Evolutionary conservation across 1,140 invertebrate genomes (phyloP).

Genomic region (Anagrus nilaparvatae): DNA sequence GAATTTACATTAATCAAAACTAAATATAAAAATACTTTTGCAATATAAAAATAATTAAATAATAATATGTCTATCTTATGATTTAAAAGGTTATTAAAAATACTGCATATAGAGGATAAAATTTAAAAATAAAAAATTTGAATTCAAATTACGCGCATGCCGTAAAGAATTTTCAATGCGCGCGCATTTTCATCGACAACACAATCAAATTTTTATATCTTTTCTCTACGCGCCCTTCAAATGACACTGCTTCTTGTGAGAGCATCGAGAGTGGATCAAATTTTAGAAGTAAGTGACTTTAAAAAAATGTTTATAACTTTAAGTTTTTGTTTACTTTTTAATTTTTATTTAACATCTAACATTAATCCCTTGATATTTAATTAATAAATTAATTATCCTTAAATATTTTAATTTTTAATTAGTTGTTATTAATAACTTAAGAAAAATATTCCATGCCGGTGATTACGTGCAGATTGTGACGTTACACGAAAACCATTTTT

Average conservation of each 20-base stretch:
- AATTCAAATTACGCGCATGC: too few species aligned
- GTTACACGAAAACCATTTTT: too few species aligned
- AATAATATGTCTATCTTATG: too few species aligned
- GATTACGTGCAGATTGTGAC: not conserved
- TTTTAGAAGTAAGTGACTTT: constrained; percentile 26
- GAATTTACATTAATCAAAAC: too few species aligned
- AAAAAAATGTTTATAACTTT: not conserved
- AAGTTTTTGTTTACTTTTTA: not conserved
- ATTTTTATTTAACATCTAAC: constrained; percentile 4
- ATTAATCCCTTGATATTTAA: not conserved
- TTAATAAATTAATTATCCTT: not conserved
- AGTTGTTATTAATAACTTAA: not conserved
- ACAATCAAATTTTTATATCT: too few species aligned
- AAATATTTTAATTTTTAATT: not conserved
- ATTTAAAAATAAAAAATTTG: too few species aligned
- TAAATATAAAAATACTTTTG: too few species aligned
- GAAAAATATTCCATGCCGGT: not conserved
- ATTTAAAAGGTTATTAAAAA: too few species aligned
- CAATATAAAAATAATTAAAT: too few species aligned
- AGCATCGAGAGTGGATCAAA: constrained; percentile 21
- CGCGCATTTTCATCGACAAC: too few species aligned
- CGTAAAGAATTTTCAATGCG: too few species aligned
- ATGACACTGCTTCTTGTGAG: constrained; percentile 36
- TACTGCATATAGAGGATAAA: too few species aligned
- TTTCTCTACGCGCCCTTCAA: constrained; percentile 41